Evolutionary conservation across 2,888 invertebrate species (phyloP).

Genomic region (Drosophila koepferae): DNA sequence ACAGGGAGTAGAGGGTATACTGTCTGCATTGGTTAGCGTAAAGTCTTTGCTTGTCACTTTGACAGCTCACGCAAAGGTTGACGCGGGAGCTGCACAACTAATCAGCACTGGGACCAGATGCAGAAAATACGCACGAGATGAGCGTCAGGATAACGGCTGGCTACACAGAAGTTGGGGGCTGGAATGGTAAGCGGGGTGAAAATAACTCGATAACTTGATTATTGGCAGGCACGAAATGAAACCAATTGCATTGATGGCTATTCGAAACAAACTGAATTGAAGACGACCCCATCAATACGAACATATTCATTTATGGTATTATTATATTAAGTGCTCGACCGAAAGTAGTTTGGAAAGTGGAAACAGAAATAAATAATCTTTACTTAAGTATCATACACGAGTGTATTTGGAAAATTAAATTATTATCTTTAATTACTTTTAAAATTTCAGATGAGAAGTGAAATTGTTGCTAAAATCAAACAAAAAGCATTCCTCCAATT

Average conservation of each 20-base stretch:
- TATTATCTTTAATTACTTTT: constrained; percentile 1
- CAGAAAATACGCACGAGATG: constrained; percentile 31
- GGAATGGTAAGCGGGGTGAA: background rate
- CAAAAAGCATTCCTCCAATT: too few species aligned
- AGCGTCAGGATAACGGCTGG: constrained; percentile 18
- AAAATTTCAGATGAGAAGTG: too few species aligned
- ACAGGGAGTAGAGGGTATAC: constrained; percentile 4
- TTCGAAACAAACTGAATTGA: constrained; percentile 26
- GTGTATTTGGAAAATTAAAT: background rate
- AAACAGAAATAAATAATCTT: background rate
- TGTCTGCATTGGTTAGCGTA: constrained; percentile 67
- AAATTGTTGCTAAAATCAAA: too few species aligned
- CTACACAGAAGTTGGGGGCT: background rate
- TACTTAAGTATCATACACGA: background rate
- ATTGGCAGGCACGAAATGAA: constrained; percentile 71
- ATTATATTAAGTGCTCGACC: constrained; percentile 33
- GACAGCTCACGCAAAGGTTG: constrained; percentile 77
- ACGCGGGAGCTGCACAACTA: constrained; percentile 53
- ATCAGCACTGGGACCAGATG: constrained; percentile 47
- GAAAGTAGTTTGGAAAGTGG: background rate
- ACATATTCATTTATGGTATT: constrained; percentile 37
- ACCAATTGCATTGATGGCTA: constrained; percentile 63
- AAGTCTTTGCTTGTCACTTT: constrained; percentile 68
- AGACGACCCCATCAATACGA: constrained; percentile 16
- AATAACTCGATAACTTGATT: constrained; percentile 38